Conservation (phyloP, 2,888 invertebrate genomes). For the Oegoconia quadripuncta region DNA sequence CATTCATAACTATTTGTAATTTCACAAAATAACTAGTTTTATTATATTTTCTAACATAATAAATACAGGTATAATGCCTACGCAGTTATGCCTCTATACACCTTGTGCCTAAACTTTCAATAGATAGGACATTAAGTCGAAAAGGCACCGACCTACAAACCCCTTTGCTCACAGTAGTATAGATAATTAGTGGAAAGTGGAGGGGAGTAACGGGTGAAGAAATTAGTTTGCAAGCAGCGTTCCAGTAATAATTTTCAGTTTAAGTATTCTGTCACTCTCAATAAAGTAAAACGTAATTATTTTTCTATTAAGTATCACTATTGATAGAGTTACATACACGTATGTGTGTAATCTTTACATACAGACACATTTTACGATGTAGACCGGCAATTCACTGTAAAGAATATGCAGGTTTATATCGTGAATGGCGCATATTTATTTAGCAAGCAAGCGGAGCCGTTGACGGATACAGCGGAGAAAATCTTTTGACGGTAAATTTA, state of each 20-base stretch:
- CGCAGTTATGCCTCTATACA: too few relatives aligned
- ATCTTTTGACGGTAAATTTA: constrained; percentile 48
- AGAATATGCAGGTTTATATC: constrained; percentile 42
- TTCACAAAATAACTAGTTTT: too few relatives aligned
- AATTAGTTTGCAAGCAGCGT: constrained; percentile 39
- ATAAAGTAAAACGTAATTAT: too few relatives aligned
- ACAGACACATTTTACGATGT: constrained; percentile 15
- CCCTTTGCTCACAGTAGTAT: constrained; percentile 48
- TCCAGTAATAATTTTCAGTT: constrained; percentile 28
- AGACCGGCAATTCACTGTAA: constrained; percentile 21
- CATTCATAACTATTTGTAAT: too few relatives aligned
- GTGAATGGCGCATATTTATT: constrained; percentile 43
- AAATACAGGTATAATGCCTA: too few relatives aligned
- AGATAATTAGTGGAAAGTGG: constrained; percentile 47
- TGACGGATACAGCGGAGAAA: constrained; percentile 46
- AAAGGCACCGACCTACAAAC: constrained; percentile 42
- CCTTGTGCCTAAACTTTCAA: neutral
- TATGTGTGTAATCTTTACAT: constrained; percentile 21
- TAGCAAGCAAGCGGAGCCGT: constrained; percentile 40
- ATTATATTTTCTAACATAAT: neutral
- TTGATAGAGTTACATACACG: neutral
- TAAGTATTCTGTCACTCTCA: constrained; percentile 5
- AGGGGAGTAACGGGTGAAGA: constrained; percentile 33
- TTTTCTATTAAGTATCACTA: too few relatives aligned
- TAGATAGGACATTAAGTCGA: constrained; percentile 28